Evolutionary conservation across 2,797 vertebrate species (phyloP).

Genomic region (Varecia variegata): DNA sequence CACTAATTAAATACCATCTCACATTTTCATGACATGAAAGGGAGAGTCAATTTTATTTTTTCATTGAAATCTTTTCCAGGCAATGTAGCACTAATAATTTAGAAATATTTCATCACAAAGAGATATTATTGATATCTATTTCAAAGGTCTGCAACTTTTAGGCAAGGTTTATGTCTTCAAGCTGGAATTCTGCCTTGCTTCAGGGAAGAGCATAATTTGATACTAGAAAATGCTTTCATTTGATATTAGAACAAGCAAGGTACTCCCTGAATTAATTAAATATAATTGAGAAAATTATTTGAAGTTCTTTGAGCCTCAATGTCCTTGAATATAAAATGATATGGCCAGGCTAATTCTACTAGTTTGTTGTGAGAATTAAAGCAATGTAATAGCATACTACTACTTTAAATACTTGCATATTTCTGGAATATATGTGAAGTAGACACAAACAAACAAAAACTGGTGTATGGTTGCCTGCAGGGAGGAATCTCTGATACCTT

Average conservation of each 20-base stretch:
- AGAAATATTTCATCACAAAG: conserved; percentile 13
- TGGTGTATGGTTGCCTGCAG: background rate
- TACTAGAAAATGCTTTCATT: background rate
- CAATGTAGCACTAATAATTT: background rate
- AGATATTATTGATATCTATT: background rate
- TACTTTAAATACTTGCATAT: background rate
- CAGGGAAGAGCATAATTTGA: background rate
- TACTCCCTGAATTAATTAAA: conserved; percentile 5
- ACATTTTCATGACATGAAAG: conserved; percentile 55
- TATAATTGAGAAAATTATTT: conserved; percentile 2
- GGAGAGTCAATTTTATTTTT: conserved; percentile 48
- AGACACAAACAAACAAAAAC: background rate
- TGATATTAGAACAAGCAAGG: background rate
- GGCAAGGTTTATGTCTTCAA: background rate
- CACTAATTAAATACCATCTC: conserved; percentile 46
- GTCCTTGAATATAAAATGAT: background rate
- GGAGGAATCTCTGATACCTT: background rate
- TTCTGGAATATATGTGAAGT: background rate
- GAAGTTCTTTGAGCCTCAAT: background rate
- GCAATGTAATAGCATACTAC: background rate
- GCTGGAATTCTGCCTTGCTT: background rate
- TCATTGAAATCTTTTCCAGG: background rate
- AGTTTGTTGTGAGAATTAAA: background rate
- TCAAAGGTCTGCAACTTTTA: background rate
- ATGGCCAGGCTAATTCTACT: background rate